These are phyloP conservation scores for Drosophila ironensis DNA, from an alignment of 1,140 invertebrate species.

Conservation along the genomic window DNA sequence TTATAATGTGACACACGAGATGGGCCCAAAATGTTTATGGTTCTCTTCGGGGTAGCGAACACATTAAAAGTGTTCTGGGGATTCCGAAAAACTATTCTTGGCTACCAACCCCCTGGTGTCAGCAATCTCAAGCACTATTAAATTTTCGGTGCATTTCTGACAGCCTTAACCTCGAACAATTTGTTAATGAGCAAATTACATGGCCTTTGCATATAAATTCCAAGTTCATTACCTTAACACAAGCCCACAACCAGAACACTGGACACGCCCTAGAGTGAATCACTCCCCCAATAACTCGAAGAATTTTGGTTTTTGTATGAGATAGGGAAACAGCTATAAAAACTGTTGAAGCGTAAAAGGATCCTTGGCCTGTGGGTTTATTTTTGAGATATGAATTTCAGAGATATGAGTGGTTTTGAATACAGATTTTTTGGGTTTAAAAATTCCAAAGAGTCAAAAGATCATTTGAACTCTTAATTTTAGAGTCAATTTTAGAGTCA, in stretches of 20 bases:
- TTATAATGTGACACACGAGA: constrained; percentile 56
- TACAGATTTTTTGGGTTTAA: no score
- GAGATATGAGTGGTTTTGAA: constrained; percentile 27
- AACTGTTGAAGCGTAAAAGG: constrained; percentile 73
- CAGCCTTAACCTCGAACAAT: constrained; percentile 36
- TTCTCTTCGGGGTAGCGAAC: constrained; percentile 19
- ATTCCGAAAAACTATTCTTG: not conserved
- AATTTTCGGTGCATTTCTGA: not conserved
- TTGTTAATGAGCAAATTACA: constrained; percentile 73
- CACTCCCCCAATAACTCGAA: constrained; percentile 4
- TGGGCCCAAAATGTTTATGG: constrained; percentile 3
- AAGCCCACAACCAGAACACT: constrained; percentile 21
- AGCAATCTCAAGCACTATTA: not conserved
- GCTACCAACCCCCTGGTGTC: not conserved
- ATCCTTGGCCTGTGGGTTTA: constrained; percentile 50
- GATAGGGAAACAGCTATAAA: constrained; percentile 57
- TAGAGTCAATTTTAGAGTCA: no score
- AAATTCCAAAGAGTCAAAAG: no score
- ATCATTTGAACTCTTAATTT: no score
- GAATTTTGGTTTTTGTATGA: constrained; percentile 18
- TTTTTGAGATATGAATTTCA: constrained; percentile 34
- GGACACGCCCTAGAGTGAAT: constrained; percentile 45
- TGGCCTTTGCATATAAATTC: constrained; percentile 48
- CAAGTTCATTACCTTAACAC: constrained; percentile 49
- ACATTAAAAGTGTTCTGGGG: constrained; percentile 28